A percentile compares a stretch with the other conserved stretches of the same genome.
Conservation (phyloP, 2,888 invertebrate species). For the Arge pagana region DNA sequence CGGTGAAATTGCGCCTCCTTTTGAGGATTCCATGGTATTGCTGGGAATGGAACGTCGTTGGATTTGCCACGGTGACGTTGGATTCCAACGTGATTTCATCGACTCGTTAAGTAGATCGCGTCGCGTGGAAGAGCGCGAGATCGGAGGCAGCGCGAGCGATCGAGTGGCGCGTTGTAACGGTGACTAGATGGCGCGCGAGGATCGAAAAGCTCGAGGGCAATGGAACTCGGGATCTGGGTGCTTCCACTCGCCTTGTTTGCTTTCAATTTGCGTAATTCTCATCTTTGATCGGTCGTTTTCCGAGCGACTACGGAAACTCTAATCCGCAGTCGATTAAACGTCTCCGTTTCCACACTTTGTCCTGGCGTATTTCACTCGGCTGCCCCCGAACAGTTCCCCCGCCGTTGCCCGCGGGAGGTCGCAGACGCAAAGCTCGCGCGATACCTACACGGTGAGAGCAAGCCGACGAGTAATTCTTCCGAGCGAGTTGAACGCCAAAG, state of each 20-base stretch:
- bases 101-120: too few species aligned
- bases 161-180: too few species aligned
- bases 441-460: conserved; percentile 9
- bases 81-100: too few species aligned
- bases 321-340: conserved; percentile 41
- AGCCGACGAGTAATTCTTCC: conserved; percentile 23
- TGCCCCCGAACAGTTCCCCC: conserved; percentile 12
- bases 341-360: conserved; percentile 24
- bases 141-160: too few species aligned
- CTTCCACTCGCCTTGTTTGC: conserved; percentile 4
- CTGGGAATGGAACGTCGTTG: too few species aligned
- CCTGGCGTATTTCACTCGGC: conserved; percentile 15
- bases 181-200: too few species aligned
- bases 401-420: conserved; percentile 9
- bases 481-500: too few species aligned
- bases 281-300: conserved; percentile 14
- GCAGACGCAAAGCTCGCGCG: conserved; percentile 18
- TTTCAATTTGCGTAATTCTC: conserved; percentile 16
- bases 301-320: conserved; percentile 9
- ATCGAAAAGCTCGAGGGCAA: not conserved
- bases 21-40: too few species aligned
- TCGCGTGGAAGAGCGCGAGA: too few species aligned
- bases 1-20: too few species aligned
- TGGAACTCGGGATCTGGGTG: conserved; percentile 1
- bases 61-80: too few species aligned